Evolutionary conservation across 2,888 invertebrate genomes (phyloP).

Genomic region (Sussaba pulchella): DNA sequence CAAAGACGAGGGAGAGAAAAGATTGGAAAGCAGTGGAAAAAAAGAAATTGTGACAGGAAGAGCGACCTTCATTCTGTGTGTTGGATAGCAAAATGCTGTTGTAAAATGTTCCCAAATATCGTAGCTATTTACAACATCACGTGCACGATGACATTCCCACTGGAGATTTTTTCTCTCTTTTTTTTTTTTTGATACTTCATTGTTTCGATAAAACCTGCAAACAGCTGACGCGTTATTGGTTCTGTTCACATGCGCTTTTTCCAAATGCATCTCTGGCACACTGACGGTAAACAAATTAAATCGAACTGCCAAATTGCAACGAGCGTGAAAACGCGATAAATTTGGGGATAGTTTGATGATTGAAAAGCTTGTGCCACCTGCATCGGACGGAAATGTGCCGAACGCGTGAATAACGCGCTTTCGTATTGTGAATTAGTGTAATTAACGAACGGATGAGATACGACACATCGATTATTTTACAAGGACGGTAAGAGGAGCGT

Average conservation of each 20-base stretch:
- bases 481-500: too few species aligned
- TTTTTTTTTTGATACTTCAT: background rate
- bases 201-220: background rate
- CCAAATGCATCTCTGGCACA: conserved; percentile 13
- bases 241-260: conserved; percentile 9
- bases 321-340: conserved; percentile 19
- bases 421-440: conserved; percentile 17
- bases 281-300: conserved; percentile 42
- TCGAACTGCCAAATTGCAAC: conserved; percentile 34
- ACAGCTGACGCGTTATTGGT: conserved; percentile 18
- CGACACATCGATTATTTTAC: conserved; percentile 16
- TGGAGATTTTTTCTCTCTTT: conserved; percentile 9
- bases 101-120: background rate
- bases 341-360: conserved; percentile 34
- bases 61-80: background rate
- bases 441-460: conserved; percentile 38
- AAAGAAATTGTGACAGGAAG: background rate
- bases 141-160: background rate
- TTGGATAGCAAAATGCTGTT: conserved; percentile 7
- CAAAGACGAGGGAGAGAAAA: background rate
- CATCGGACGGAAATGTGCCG: conserved; percentile 23
- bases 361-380: conserved; percentile 33
- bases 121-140: conserved; percentile 4
- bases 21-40: background rate
- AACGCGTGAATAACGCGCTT: background rate